Percentiles rank a stretch among this genome's conserved stretches.
These are phyloP conservation scores for Drosophila simulans DNA, from an alignment of 1,140 invertebrate genomes.

Conservation along the genomic window DNA sequence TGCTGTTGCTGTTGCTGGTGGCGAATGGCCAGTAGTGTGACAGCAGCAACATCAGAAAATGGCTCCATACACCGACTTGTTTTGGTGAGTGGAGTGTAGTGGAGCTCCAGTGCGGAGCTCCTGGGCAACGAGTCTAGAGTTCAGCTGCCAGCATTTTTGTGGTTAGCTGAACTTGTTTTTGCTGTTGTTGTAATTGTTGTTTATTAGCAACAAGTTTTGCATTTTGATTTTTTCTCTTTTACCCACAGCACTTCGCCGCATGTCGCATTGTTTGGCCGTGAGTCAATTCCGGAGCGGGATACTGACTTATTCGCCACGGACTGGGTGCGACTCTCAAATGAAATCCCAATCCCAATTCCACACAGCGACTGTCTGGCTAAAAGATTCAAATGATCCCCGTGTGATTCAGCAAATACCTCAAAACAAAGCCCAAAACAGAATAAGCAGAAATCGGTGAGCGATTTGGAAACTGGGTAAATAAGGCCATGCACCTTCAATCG, in stretches of 20 bases:
- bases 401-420: constrained; percentile 66
- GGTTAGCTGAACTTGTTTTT: constrained; percentile 55
- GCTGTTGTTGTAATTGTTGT: constrained; percentile 47
- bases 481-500: constrained; percentile 76
- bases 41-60: constrained; percentile 34
- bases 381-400: constrained; percentile 59
- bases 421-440: constrained; percentile 20
- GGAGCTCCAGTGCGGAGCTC: constrained; percentile 7
- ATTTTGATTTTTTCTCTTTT: constrained; percentile 61
- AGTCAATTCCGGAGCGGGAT: constrained; percentile 58
- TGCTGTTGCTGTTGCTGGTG: constrained; percentile 2
- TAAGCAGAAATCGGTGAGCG: constrained; percentile 45
- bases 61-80: constrained; percentile 18
- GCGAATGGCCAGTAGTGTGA: constrained; percentile 17
- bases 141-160: constrained; percentile 62
- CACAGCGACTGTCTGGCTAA: constrained; percentile 51
- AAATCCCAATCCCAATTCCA: constrained; percentile 5
- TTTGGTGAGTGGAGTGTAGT: constrained; percentile 23
- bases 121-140: constrained; percentile 59
- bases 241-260: constrained; percentile 44
- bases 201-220: constrained; percentile 79
- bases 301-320: constrained; percentile 7
- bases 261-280: constrained; percentile 61
- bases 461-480: constrained; percentile 82
- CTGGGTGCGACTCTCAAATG: constrained; percentile 38